Percentiles rank a stretch among this genome's conserved stretches.
These are phyloP conservation scores for Polia nebulosa DNA, from an alignment of 2,888 invertebrate species.

Conservation along the genomic window DNA sequence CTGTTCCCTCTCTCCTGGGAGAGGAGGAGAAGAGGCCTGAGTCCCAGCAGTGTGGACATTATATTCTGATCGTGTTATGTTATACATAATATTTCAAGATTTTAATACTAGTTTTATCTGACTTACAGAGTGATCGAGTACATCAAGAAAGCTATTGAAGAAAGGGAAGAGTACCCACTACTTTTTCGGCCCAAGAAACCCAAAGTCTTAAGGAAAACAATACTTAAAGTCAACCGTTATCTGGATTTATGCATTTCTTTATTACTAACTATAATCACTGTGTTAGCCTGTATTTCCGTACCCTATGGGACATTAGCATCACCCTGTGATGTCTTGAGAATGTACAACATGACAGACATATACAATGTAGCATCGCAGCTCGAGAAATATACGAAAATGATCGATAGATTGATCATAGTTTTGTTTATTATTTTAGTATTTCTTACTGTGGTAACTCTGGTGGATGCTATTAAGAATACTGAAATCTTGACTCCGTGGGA, in stretches of 20 bases:
- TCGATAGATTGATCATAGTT: conserved; percentile 73
- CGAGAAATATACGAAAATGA: conserved; percentile 65
- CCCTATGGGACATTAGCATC: conserved; percentile 71
- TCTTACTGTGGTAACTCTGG: conserved; percentile 65
- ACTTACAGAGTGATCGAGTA: conserved; percentile 71
- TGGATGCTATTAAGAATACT: conserved; percentile 74
- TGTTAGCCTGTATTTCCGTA: conserved; percentile 73
- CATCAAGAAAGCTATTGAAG: too few species aligned
- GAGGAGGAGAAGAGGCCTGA: too few species aligned
- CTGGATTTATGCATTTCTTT: conserved; percentile 73
- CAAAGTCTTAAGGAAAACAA: conserved; percentile 64
- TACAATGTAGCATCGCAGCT: conserved; percentile 64
- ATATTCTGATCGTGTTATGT: too few species aligned
- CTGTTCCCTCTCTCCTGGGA: too few species aligned
- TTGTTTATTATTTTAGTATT: conserved; percentile 68
- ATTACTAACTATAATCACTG: conserved; percentile 72
- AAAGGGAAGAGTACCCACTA: too few species aligned
- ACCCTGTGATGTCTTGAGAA: conserved; percentile 72
- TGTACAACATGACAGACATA: conserved; percentile 50
- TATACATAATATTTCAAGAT: neutral
- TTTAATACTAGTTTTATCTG: neutral
- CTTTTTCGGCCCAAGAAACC: too few species aligned
- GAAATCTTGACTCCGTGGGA: conserved; percentile 77
- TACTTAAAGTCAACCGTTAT: conserved; percentile 63
- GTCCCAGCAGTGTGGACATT: too few species aligned